phyloP scores from a whole-genome alignment of 1,140 invertebrate genomes.

The Adelges cooleyi region DNA sequence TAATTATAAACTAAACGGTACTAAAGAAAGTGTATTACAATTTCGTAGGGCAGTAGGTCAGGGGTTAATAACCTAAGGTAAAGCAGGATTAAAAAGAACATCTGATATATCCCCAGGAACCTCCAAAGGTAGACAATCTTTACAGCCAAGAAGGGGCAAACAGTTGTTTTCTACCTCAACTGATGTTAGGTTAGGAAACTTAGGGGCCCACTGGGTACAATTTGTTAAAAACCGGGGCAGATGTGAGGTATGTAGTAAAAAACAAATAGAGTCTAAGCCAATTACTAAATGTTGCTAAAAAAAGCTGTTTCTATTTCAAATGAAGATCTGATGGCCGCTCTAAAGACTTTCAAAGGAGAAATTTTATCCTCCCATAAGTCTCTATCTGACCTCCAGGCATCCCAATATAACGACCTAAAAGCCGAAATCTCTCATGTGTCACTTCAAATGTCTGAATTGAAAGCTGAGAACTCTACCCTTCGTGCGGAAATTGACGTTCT shows the following conservation, averaged over 20 bases:
- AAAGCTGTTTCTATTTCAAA: too few species aligned
- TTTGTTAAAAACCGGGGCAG: not conserved
- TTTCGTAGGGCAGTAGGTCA: not conserved
- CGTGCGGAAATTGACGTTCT: not conserved
- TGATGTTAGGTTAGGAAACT: not conserved
- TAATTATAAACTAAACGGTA: not conserved
- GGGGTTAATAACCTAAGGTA: not conserved
- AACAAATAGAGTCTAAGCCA: too few species aligned
- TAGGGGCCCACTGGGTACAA: not conserved
- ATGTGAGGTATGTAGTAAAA: slow-evolving; percentile 1
- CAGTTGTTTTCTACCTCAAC: not conserved
- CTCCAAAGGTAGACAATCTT: not conserved
- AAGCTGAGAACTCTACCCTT: not conserved
- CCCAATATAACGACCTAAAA: too few species aligned
- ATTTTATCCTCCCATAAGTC: too few species aligned
- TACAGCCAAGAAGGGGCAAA: not conserved
- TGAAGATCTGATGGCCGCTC: too few species aligned
- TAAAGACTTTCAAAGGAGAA: too few species aligned
- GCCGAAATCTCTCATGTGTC: too few species aligned
- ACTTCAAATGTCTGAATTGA: not conserved
- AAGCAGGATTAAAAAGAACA: not conserved
- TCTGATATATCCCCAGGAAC: not conserved
- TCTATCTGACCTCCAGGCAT: too few species aligned
- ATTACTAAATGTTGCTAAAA: not conserved
- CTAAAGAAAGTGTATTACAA: not conserved